Percentiles rank a stretch among this genome's conserved stretches.
Evolutionary conservation across 2,888 invertebrate genomes (phyloP).

Genomic region (Dorcus parallelipipedus): DNA sequence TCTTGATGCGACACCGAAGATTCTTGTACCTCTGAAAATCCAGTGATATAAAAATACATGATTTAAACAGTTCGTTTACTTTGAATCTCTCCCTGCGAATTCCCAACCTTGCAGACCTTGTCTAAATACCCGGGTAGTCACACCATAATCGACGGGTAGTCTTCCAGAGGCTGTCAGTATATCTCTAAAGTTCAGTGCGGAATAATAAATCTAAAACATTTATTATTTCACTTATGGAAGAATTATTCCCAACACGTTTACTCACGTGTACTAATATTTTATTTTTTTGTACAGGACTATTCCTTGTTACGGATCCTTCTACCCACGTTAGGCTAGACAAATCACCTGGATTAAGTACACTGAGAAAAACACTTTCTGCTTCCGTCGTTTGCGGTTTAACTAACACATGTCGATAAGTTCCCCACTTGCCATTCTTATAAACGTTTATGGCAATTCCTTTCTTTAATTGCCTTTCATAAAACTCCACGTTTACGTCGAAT

Average conservation of each 20-base stretch:
- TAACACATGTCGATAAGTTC: slow-evolving; percentile 78
- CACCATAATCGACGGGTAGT: slow-evolving; percentile 75
- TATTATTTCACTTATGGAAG: too few species aligned
- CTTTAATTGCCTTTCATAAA: slow-evolving; percentile 64
- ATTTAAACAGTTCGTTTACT: slow-evolving; percentile 14
- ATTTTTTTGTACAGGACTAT: slow-evolving; percentile 24
- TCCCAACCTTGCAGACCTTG: slow-evolving; percentile 61
- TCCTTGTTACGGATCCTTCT: slow-evolving; percentile 57
- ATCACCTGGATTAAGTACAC: slow-evolving; percentile 78
- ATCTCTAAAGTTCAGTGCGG: slow-evolving; percentile 90
- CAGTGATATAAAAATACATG: not conserved
- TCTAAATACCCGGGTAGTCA: slow-evolving; percentile 52
- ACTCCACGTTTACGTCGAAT: slow-evolving; percentile 61
- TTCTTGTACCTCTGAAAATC: slow-evolving; percentile 53
- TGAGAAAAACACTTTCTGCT: slow-evolving; percentile 71
- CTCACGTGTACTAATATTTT: slow-evolving; percentile 25
- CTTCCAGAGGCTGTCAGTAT: slow-evolving; percentile 91
- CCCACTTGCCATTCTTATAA: slow-evolving; percentile 56
- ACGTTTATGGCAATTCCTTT: slow-evolving; percentile 81
- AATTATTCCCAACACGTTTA: not conserved
- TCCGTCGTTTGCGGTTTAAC: slow-evolving; percentile 53
- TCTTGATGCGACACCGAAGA: slow-evolving; percentile 63
- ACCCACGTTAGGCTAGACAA: slow-evolving; percentile 80
- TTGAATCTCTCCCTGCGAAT: slow-evolving; percentile 51
- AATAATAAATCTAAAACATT: slow-evolving; percentile 55